phyloP scores from a whole-genome alignment of 2,797 vertebrate genomes.

The Argentina silus region DNA sequence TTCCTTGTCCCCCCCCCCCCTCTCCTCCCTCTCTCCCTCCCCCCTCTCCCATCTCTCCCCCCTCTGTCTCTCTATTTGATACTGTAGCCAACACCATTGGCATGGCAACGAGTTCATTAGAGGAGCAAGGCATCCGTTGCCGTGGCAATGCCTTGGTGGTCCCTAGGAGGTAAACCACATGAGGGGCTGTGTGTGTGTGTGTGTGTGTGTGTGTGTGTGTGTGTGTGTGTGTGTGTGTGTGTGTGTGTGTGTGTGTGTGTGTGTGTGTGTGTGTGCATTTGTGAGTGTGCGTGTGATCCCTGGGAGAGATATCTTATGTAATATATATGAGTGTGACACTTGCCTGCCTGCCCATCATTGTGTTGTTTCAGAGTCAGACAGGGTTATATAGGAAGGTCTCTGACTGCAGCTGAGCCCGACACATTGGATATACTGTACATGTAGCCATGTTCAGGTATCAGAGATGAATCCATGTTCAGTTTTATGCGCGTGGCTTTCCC shows the following conservation, averaged over 20 bases:
- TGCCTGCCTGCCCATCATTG: background rate
- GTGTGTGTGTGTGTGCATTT: conserved; percentile 15
- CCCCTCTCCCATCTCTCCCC: background rate
- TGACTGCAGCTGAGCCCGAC: background rate
- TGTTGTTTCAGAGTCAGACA: conserved; percentile 9
- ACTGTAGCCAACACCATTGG: conserved; percentile 70
- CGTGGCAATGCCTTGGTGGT: conserved; percentile 72
- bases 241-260: conserved; percentile 36
- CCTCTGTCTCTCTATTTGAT: conserved; percentile 47
- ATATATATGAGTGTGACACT: conserved; percentile 40
- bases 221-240: conserved; percentile 32
- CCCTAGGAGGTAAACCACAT: conserved; percentile 70
- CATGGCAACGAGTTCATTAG: conserved; percentile 81
- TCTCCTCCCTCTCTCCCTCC: background rate
- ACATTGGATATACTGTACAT: background rate
- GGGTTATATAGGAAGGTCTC: conserved; percentile 30
- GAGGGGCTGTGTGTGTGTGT: conserved; percentile 31
- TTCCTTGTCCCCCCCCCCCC: conserved; percentile 22
- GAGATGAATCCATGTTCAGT: background rate
- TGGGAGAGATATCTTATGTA: conserved; percentile 27
- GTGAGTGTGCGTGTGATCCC: conserved; percentile 14
- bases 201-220: conserved; percentile 26
- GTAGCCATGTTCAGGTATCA: background rate
- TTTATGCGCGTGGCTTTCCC: background rate
- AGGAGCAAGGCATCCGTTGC: conserved; percentile 73